These are phyloP conservation scores for Tipula vernalis DNA, from an alignment of 2,888 invertebrate genomes.

Conservation along the genomic window DNA sequence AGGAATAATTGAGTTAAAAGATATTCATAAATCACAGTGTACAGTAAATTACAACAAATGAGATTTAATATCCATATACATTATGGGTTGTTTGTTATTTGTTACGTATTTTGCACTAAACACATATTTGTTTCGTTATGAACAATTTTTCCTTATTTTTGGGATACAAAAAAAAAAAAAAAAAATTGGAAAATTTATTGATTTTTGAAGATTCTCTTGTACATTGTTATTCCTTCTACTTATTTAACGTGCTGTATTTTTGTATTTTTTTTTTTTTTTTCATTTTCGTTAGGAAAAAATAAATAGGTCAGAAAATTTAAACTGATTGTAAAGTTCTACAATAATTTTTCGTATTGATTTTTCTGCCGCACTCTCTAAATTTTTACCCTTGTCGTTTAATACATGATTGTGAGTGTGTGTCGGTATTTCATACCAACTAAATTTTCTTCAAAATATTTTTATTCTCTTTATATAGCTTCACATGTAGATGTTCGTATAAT, in stretches of 20 bases:
- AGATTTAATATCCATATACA: background rate
- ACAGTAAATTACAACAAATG: background rate
- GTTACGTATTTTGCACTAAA: background rate
- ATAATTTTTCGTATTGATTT: background rate
- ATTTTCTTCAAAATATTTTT: background rate
- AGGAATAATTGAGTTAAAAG: constrained; percentile 4
- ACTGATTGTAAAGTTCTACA: background rate
- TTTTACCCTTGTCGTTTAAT: background rate
- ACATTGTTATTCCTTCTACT: background rate
- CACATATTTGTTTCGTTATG: background rate
- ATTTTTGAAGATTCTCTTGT: background rate
- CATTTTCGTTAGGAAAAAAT: background rate
- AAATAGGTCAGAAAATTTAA: background rate
- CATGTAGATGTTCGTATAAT: too few species aligned
- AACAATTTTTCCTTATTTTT: background rate
- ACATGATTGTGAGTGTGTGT: background rate
- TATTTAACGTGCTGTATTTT: background rate
- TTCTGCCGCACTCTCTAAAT: background rate
- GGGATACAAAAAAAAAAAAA: background rate
- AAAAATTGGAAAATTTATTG: background rate
- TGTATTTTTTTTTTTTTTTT: background rate
- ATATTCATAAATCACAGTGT: background rate
- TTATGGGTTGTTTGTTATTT: background rate
- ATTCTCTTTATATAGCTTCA: too few species aligned
- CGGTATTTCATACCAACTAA: background rate